phyloP scores from a whole-genome alignment of 2,113 vertebrate species.

The Misgurnus mizolepis region DNA sequence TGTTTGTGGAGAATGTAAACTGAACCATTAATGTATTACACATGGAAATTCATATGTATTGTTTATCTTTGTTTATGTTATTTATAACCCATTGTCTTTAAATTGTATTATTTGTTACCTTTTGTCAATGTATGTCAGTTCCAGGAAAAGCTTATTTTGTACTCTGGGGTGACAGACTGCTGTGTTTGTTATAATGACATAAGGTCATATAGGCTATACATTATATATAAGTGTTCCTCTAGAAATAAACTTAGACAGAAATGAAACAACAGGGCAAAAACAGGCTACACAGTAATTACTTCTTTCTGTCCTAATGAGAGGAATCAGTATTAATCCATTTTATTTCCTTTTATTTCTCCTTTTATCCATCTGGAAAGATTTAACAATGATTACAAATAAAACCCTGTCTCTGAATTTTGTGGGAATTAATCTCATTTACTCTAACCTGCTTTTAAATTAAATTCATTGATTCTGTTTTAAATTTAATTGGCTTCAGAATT shows the following conservation, averaged over 20 bases:
- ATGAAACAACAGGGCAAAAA: background rate
- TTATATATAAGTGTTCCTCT: background rate
- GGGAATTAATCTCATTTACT: slow-evolving; percentile 20
- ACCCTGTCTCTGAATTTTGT: background rate
- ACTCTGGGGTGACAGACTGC: slow-evolving; percentile 10
- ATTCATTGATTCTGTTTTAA: background rate
- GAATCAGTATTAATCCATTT: slow-evolving; percentile 18
- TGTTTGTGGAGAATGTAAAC: background rate
- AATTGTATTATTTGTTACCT: background rate
- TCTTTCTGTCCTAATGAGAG: background rate
- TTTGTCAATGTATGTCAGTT: slow-evolving; percentile 3
- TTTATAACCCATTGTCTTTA: slow-evolving; percentile 19
- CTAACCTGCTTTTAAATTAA: background rate
- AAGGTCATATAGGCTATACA: background rate
- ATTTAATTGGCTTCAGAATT: background rate
- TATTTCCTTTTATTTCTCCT: background rate
- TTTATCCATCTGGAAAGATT: slow-evolving; percentile 7
- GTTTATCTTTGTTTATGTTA: slow-evolving; percentile 2
- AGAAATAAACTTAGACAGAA: background rate
- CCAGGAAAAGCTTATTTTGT: slow-evolving; percentile 27
- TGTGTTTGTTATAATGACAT: slow-evolving; percentile 18
- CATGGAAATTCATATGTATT: background rate
- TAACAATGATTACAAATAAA: slow-evolving; percentile 22
- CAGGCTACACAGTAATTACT: slow-evolving; percentile 12
- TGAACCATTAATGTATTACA: background rate